Evolutionary conservation across 2,888 invertebrate genomes (phyloP).

Genomic region (Marasmarcha lunaedactyla): DNA sequence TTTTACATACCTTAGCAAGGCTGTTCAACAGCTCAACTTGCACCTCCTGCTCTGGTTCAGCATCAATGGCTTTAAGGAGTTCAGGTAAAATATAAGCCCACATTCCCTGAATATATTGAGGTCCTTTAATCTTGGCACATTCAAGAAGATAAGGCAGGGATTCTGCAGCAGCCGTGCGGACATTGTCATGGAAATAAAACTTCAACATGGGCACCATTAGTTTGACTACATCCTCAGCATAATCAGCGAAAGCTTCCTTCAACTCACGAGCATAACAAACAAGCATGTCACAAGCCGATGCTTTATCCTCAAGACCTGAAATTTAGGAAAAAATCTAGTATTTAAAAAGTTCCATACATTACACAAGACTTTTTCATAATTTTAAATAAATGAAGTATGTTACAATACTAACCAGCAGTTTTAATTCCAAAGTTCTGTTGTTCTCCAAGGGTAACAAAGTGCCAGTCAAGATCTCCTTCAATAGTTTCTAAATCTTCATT

Average conservation of each 20-base stretch:
- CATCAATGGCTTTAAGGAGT: constrained; percentile 87
- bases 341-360: too few species aligned
- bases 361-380: too few species aligned
- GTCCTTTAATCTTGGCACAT: constrained; percentile 86
- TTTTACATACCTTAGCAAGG: constrained; percentile 78
- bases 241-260: constrained; percentile 79
- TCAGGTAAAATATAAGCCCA: constrained; percentile 92
- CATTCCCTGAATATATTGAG: constrained; percentile 76
- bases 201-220: constrained; percentile 91
- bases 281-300: constrained; percentile 96
- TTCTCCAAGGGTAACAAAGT: constrained; percentile 92
- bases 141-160: constrained; percentile 89
- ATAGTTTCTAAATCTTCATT: constrained; percentile 87
- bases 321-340: constrained; percentile 4
- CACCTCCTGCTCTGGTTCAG: constrained; percentile 92
- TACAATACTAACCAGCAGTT: constrained; percentile 75
- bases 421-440: constrained; percentile 96
- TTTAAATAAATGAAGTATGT: background rate
- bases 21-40: constrained; percentile 85
- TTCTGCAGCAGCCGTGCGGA: constrained; percentile 93
- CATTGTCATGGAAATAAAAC: constrained; percentile 94
- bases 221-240: constrained; percentile 78
- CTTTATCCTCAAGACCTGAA: constrained; percentile 91
- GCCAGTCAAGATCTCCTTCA: constrained; percentile 92
- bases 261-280: constrained; percentile 95